phyloP scores from a whole-genome alignment of 2,888 invertebrate species.

The Axea sp. region DNA sequence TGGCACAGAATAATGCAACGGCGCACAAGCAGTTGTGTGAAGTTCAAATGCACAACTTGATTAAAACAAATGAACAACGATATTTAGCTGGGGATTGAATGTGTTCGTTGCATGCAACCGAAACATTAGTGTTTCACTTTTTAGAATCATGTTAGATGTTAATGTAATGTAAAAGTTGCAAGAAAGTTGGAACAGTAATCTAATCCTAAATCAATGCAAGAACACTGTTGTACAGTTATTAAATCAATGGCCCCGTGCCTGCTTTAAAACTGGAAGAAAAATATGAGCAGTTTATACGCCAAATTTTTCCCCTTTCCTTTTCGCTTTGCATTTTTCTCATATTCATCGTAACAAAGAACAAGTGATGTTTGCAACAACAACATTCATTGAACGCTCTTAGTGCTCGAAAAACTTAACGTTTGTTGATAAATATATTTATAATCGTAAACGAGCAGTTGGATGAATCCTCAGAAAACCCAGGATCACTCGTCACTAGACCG shows the following conservation, averaged over 20 bases:
- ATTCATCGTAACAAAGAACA: no score
- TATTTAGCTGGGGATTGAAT: constrained; percentile 27
- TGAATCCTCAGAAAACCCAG: no score
- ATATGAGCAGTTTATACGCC: background rate
- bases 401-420: no score
- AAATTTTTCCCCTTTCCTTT: no score
- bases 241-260: constrained; percentile 1
- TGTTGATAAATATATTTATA: no score
- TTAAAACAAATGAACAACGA: constrained; percentile 37
- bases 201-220: constrained; percentile 26
- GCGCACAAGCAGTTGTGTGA: constrained; percentile 27
- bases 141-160: constrained; percentile 8
- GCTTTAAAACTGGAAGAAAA: no score
- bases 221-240: constrained; percentile 2
- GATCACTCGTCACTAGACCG: no score
- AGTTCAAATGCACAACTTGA: constrained; percentile 30
- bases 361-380: no score
- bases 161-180: constrained; percentile 31
- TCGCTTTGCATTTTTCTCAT: no score
- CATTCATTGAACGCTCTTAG: no score
- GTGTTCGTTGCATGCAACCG: constrained; percentile 37
- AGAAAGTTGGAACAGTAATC: constrained; percentile 9
- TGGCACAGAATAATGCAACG: background rate
- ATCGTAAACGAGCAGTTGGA: no score
- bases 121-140: constrained; percentile 40